Evolutionary conservation across 2,797 vertebrate genomes (phyloP).

Genomic region (Hoplostethus atlanticus): DNA sequence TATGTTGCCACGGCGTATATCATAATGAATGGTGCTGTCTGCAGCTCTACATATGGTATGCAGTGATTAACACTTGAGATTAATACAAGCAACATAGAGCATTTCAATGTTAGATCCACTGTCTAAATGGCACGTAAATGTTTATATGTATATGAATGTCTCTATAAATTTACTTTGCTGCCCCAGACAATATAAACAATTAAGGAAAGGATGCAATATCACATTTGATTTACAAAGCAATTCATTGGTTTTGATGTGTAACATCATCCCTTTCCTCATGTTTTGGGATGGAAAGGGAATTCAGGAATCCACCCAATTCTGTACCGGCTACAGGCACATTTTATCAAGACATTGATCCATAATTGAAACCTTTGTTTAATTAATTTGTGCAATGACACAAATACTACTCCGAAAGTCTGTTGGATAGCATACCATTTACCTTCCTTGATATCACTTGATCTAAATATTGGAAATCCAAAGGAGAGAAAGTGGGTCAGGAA

Average conservation of each 20-base stretch:
- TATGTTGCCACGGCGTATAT: slow-evolving; percentile 40
- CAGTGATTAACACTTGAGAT: slow-evolving; percentile 55
- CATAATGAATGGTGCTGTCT: slow-evolving; percentile 61
- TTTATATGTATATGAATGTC: slow-evolving; percentile 18
- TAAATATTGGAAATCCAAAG: slow-evolving; percentile 74
- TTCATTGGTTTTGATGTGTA: slow-evolving; percentile 31
- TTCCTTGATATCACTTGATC: slow-evolving; percentile 67
- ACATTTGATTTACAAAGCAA: slow-evolving; percentile 38
- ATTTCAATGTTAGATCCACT: slow-evolving; percentile 8
- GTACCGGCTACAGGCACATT: not conserved
- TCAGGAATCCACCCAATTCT: slow-evolving; percentile 35
- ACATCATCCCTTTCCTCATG: slow-evolving; percentile 43
- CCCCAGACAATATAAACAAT: not conserved
- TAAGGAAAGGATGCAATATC: not conserved
- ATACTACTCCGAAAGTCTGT: slow-evolving; percentile 42
- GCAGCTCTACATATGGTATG: slow-evolving; percentile 55
- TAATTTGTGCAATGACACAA: slow-evolving; percentile 41
- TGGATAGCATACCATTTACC: slow-evolving; percentile 49
- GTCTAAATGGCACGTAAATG: not conserved
- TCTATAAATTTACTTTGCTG: slow-evolving; percentile 40
- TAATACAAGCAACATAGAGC: slow-evolving; percentile 36
- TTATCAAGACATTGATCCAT: slow-evolving; percentile 37
- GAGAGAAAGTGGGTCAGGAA: slow-evolving; percentile 74
- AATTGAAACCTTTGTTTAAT: slow-evolving; percentile 60
- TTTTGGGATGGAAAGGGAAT: slow-evolving; percentile 39